These are phyloP conservation scores for Mantis religiosa DNA, from an alignment of 2,888 invertebrate genomes.

Conservation along the genomic window DNA sequence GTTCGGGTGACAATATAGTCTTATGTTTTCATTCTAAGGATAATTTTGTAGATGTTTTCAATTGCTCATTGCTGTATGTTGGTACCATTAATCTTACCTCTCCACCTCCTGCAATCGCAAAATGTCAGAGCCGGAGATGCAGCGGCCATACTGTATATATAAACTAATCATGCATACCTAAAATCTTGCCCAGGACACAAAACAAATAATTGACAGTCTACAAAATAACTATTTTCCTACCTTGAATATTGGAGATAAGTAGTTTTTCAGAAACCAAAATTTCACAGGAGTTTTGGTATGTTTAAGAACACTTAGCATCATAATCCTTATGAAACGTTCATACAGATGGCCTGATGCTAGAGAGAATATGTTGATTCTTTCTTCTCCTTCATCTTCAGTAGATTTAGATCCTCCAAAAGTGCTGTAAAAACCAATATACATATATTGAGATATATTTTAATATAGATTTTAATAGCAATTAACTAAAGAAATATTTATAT, in stretches of 20 bases:
- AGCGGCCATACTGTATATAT: too few species aligned
- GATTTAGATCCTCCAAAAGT: conserved; percentile 51
- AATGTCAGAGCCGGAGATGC: too few species aligned
- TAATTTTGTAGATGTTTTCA: too few species aligned
- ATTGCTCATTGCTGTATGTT: too few species aligned
- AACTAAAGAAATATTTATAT: too few species aligned
- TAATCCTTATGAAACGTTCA: conserved; percentile 92
- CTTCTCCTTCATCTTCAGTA: conserved; percentile 55
- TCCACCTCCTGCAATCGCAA: too few species aligned
- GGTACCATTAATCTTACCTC: too few species aligned
- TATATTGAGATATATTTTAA: neutral
- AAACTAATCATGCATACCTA: too few species aligned
- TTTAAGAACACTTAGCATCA: conserved; percentile 97
- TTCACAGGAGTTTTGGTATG: conserved; percentile 95
- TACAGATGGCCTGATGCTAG: conserved; percentile 97
- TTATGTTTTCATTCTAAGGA: too few species aligned
- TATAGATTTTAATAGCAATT: too few species aligned
- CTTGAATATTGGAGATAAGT: conserved; percentile 93
- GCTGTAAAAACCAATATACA: conserved; percentile 39
- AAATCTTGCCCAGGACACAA: too few species aligned
- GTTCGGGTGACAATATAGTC: too few species aligned
- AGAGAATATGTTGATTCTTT: conserved; percentile 94
- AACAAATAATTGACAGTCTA: neutral
- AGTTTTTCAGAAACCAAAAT: conserved; percentile 99
- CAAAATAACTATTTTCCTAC: conserved; percentile 44